phyloP scores from a whole-genome alignment of 2,113 vertebrate species.

The Solea senegalensis region DNA sequence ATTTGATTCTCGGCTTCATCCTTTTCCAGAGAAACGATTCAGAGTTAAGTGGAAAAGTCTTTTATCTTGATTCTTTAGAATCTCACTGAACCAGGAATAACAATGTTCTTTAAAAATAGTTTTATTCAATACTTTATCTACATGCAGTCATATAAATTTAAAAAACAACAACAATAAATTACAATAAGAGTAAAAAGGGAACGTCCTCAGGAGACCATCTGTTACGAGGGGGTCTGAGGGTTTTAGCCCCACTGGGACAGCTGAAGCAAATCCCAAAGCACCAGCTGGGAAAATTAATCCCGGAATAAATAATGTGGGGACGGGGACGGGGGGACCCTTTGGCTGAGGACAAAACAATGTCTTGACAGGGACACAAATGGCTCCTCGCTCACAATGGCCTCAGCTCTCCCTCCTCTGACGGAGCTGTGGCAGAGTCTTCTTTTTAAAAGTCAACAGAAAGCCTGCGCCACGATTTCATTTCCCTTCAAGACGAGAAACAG shows the following conservation, averaged over 20 bases:
- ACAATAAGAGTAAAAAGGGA: conserved; percentile 23
- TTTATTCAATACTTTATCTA: conserved; percentile 63
- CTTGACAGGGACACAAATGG: conserved; percentile 53
- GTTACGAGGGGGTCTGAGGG: conserved; percentile 52
- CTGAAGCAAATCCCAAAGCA: conserved; percentile 75
- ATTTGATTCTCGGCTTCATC: too few relatives aligned
- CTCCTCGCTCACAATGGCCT: conserved; percentile 6
- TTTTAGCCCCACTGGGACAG: conserved; percentile 61
- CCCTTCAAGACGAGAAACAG: conserved; percentile 53
- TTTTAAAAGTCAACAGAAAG: conserved; percentile 52
- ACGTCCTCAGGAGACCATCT: conserved; percentile 72
- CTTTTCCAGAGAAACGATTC: too few relatives aligned
- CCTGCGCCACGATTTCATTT: conserved; percentile 79
- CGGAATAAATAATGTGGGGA: conserved; percentile 68
- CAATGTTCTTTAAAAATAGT: conserved; percentile 43
- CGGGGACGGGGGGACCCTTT: conserved; percentile 28
- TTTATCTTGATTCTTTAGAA: too few relatives aligned
- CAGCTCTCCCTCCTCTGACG: conserved; percentile 3
- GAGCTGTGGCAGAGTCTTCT: not conserved
- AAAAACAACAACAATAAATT: conserved; percentile 43
- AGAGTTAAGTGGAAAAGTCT: too few relatives aligned
- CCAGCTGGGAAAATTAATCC: conserved; percentile 78
- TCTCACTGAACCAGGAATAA: not conserved
- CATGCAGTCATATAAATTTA: conserved; percentile 63
- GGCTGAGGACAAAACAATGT: conserved; percentile 52